Evolutionary conservation across 2,797 vertebrate species (phyloP), one percentile per base, ranked within the genome.

Genomic region (Onychomys torridus): DNA sequence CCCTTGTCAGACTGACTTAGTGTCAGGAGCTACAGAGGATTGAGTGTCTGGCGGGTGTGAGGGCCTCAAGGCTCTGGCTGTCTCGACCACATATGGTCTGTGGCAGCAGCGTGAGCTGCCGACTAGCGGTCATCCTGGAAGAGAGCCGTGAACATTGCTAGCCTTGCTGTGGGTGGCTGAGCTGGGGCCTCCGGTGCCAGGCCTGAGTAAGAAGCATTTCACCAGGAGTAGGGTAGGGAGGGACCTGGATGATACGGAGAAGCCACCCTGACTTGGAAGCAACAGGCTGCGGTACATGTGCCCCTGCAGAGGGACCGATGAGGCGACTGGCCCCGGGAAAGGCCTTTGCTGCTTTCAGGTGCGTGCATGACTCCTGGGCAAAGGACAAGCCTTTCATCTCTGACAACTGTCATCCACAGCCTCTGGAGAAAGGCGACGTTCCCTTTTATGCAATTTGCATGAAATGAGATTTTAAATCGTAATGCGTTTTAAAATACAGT

Each of bases 401-500:
- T 94, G 76, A 94, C 86, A 90, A 2, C 77, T 94, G 94, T 92
- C 96, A 77, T 95, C 76, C n/a, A 71, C 27, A 85, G 84, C 4
- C 52, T 52, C 4, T 3, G 81, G 79, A 57, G 14, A 46, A 13
- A 65, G 12, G 75, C 19, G 1, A 65, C 82, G 71, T 96, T 96
- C 77, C 43, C 92, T 94, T 97, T 98, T 49, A 89, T 92, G 43
- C 73, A 83, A 23, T 97, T 97, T 96, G 96, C 95, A 92, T 82
- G 76, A 96, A 83, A 97, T 89, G 73, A 97, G 19, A 29, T 55
- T 96, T 63, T 97, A 96, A 95, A 92, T 94, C 67, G 61, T 67
- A 78, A 78, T 92, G 5, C 46, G 1, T 90, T 97, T 97, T 65
- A 89, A 96, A 91, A 69, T 89, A 75, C 90, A 88, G 61, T 96